Percentiles rank a stretch among this genome's conserved stretches.
phyloP scores from a whole-genome alignment of 2,113 vertebrate species.

The Dolichallabes microphthalmus region DNA sequence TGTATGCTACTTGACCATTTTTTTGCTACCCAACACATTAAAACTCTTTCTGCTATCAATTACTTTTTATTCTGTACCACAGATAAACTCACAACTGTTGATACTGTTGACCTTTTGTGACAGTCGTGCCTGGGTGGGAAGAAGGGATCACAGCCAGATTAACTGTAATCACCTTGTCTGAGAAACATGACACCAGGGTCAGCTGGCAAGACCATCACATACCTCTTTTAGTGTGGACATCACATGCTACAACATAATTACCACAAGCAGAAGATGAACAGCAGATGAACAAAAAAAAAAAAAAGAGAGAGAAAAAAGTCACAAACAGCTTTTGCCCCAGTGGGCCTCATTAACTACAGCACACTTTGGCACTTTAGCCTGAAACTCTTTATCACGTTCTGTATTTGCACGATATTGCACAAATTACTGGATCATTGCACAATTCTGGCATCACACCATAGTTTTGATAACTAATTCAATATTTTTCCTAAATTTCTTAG shows the following conservation, averaged over 20 bases:
- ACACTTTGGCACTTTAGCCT: neutral
- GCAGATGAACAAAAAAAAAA: neutral
- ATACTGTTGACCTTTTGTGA: neutral
- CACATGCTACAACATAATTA: neutral
- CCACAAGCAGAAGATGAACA: neutral
- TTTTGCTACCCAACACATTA: neutral
- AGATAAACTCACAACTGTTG: neutral
- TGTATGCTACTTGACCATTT: neutral
- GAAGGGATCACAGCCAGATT: neutral
- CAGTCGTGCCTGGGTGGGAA: neutral
- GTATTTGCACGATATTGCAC: neutral
- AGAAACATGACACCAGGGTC: neutral
- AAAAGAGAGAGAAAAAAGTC: neutral
- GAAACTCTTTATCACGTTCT: neutral
- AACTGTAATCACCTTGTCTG: neutral
- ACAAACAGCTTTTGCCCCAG: neutral
- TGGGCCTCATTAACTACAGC: neutral
- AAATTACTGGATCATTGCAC: neutral
- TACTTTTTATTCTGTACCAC: neutral
- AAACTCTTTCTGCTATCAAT: neutral
- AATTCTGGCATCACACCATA: neutral
- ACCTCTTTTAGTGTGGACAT: neutral
- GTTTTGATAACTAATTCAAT: neutral
- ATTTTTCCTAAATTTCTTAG: too few relatives aligned
- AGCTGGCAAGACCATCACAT: neutral